A percentile compares a stretch with the other conserved stretches of the same genome.
Evolutionary conservation across 2,797 vertebrate genomes (phyloP).

Genomic region (Mormyrus proboscirostris): DNA sequence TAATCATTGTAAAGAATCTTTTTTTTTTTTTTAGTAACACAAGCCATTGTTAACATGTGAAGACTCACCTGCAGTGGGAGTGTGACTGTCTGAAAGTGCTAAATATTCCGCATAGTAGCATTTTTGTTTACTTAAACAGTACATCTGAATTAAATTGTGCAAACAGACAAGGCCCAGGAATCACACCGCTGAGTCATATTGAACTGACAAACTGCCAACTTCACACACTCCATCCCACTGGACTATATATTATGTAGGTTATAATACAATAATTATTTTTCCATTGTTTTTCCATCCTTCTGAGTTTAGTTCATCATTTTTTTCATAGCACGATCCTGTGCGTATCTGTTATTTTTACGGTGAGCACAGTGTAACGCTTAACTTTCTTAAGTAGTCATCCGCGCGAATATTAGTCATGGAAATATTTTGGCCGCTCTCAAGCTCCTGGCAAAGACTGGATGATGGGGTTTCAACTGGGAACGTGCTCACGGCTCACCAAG

Average conservation of each 20-base stretch:
- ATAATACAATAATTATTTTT: not conserved
- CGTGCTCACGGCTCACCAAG: not conserved
- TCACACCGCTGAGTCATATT: not conserved
- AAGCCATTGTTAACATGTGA: not conserved
- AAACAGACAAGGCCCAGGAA: not conserved
- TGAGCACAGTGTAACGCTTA: not conserved
- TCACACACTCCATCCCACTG: not conserved
- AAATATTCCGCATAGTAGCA: not conserved
- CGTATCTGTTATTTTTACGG: not conserved
- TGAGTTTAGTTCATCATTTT: not conserved
- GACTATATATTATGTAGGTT: not conserved
- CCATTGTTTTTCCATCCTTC: not conserved
- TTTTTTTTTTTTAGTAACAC: not conserved
- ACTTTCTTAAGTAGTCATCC: not conserved
- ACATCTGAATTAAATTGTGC: not conserved
- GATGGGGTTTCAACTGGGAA: not conserved
- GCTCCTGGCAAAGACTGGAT: not conserved
- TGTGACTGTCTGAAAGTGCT: not conserved
- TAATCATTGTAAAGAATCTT: not conserved
- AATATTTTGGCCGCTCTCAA: not conserved
- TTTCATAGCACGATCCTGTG: not conserved
- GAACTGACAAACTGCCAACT: not conserved
- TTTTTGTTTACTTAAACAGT: not conserved
- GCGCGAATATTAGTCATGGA: not conserved
- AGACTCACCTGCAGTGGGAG: not conserved